Evolutionary conservation across 2,797 vertebrate genomes (phyloP), one percentile per base, ranked within the genome.

Genomic region (Ctenosaura bakeri): DNA sequence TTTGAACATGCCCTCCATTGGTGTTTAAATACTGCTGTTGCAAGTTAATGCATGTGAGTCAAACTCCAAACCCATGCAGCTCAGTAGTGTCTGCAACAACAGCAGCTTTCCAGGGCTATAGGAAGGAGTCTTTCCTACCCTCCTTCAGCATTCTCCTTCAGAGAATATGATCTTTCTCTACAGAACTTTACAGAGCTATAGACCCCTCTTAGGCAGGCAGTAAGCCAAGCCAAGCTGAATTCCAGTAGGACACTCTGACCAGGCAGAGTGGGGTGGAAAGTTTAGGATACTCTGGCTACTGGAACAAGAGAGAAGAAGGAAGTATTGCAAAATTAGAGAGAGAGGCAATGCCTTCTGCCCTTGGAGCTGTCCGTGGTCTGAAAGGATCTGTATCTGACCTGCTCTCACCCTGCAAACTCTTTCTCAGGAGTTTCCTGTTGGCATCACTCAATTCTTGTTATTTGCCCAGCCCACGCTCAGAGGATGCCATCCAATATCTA

Each of bases 351-450:
- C 32, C 71, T 89, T 84, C 56, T 89, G 82, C 42, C 56, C 71
- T 84, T 84, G 88, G 88, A 89, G 83, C 88, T 89, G 88, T 89
- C 88, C 88, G 85, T 79, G 88, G 83, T 85, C 83, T 89, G 74
- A 22, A 22, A 42, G 46, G 74, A 79, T 71, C 59, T 38, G 6
- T 35, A 54, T 78, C 46, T 78, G 59, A 38, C 56, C 59, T 85
- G 62, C n/a, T 79, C 22, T 79, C 74, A 38, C 66, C 74, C 52
- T 74, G 20, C 12, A 62, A 46, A 24, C 80, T 73, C 26, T 69
- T 83, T 73, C 69, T 8, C 14, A 66, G 32, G 20, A 35, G n/a
- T 62, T n/a, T 87, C 35, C 38, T 64, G 38, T 38, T 64, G 38
- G 16, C 54, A 42, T 46, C 52, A 42, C 20, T 26, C 74, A n/a